Evolutionary conservation across 2,888 invertebrate species (phyloP).

Genomic region (Palloptera scutellata): DNA sequence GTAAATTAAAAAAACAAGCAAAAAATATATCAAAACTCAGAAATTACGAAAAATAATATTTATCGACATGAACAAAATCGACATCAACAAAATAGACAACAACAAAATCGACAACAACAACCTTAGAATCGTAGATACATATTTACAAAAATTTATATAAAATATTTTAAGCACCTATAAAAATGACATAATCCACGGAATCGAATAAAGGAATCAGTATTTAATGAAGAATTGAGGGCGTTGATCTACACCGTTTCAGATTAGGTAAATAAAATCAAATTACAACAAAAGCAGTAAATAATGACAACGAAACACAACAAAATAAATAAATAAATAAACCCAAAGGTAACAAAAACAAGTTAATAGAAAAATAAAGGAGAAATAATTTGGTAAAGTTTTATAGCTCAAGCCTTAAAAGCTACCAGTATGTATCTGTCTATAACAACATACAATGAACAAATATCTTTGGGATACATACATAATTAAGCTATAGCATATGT

Average conservation of each 20-base stretch:
- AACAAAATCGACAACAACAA: no score
- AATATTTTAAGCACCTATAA: background rate
- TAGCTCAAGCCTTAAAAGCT: no score
- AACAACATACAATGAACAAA: background rate
- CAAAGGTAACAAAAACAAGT: no score
- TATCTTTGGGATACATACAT: constrained; percentile 10
- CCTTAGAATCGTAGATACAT: background rate
- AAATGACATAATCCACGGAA: constrained; percentile 13
- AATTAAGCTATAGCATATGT: constrained; percentile 1
- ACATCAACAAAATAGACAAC: no score
- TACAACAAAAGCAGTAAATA: constrained; percentile 6
- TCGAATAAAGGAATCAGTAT: background rate
- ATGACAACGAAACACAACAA: background rate
- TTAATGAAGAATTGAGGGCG: constrained; percentile 26
- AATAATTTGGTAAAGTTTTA: no score
- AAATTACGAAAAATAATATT: no score
- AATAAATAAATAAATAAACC: background rate
- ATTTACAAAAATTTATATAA: background rate
- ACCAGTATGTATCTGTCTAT: no score
- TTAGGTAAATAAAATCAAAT: background rate
- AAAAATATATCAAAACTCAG: no score
- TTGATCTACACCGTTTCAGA: constrained; percentile 20
- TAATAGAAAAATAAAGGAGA: no score
- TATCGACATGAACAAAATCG: no score
- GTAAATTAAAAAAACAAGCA: no score